Percentiles rank a stretch among this genome's conserved stretches.
Evolutionary conservation across 2,888 invertebrate genomes (phyloP).

Genomic region (Harpagoxenus sublaevis): DNA sequence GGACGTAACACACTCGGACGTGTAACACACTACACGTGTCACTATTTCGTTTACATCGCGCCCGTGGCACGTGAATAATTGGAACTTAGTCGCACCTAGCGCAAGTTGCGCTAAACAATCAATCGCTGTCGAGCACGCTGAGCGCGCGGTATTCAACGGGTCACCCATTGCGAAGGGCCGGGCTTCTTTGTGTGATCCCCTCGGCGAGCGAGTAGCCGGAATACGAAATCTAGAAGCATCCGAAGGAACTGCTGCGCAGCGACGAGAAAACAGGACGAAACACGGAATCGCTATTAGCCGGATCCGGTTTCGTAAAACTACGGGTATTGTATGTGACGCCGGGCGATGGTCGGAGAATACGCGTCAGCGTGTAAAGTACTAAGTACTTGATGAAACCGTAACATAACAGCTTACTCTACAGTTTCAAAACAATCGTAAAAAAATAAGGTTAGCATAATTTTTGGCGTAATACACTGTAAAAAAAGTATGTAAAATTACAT

Average conservation of each 20-base stretch:
- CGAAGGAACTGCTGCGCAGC: background rate
- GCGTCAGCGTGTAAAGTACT: background rate
- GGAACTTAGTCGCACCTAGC: background rate
- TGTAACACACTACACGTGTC: background rate
- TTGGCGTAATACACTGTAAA: no score
- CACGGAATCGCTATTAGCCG: slow-evolving; percentile 37
- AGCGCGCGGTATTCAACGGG: slow-evolving; percentile 47
- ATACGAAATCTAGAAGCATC: slow-evolving; percentile 25
- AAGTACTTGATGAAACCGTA: slow-evolving; percentile 1
- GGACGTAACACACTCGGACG: background rate
- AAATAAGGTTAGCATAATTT: background rate
- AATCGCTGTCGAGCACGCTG: slow-evolving; percentile 59
- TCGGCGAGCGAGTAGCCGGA: slow-evolving; percentile 20
- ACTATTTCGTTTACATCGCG: background rate
- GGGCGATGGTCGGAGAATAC: background rate
- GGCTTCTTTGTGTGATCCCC: slow-evolving; percentile 39
- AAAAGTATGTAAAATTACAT: no score
- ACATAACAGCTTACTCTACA: background rate
- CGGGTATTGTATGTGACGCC: background rate
- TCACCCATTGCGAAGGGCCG: background rate
- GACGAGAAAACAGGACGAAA: slow-evolving; percentile 18
- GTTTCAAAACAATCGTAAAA: background rate
- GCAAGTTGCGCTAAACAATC: slow-evolving; percentile 63
- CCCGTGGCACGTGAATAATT: background rate
- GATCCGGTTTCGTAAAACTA: slow-evolving; percentile 19